phyloP scores from a whole-genome alignment of 2,888 invertebrate species.

The Minunthozetes semirufus region DNA sequence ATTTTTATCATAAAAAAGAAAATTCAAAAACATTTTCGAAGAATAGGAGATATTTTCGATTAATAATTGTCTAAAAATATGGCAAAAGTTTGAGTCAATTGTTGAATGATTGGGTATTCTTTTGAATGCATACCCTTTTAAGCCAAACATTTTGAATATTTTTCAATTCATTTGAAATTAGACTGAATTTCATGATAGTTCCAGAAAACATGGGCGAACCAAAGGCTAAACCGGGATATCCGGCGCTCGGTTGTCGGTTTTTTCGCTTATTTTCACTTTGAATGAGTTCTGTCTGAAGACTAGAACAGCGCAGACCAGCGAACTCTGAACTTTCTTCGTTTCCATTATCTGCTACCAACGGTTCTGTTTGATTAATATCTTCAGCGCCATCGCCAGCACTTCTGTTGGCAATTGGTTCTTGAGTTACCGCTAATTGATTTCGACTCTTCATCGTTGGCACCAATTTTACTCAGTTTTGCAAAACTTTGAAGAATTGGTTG shows the following conservation, averaged over 20 bases:
- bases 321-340: slow-evolving; percentile 54
- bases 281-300: slow-evolving; percentile 78
- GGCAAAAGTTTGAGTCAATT: not conserved
- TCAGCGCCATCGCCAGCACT: not conserved
- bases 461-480: not conserved
- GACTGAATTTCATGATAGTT: slow-evolving; percentile 95
- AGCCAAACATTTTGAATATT: slow-evolving; percentile 94
- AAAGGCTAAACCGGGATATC: slow-evolving; percentile 43
- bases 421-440: not conserved
- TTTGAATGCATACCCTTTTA: slow-evolving; percentile 64
- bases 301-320: slow-evolving; percentile 75
- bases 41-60: not conserved
- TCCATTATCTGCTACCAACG: slow-evolving; percentile 35
- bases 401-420: not conserved
- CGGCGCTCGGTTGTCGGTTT: slow-evolving; percentile 42
- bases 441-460: not conserved
- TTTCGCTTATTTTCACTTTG: slow-evolving; percentile 35
- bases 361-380: not conserved
- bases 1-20: no score
- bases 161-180: slow-evolving; percentile 93
- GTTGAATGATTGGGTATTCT: not conserved
- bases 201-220: slow-evolving; percentile 81
- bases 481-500: no score
- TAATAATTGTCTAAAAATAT: not conserved
- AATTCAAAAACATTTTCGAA: no score